Conservation (phyloP, 2,888 invertebrate species). For the Xestia sexstrigata region DNA sequence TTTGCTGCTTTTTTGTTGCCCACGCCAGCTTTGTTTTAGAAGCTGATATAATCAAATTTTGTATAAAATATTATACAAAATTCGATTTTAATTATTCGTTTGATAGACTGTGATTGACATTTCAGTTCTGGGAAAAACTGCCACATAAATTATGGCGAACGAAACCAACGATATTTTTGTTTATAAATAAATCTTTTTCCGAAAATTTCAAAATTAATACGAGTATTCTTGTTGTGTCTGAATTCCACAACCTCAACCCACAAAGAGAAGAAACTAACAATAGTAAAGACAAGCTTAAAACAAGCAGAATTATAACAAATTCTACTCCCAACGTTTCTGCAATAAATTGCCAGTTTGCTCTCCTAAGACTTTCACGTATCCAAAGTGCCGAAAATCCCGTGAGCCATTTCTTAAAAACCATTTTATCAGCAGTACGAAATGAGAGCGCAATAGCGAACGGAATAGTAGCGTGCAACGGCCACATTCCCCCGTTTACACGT, state of each 20-base stretch:
- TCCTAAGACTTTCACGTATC: conserved; percentile 50
- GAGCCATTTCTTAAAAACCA: conserved; percentile 56
- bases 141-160: neutral
- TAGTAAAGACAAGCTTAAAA: conserved; percentile 1
- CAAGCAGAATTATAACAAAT: conserved; percentile 21
- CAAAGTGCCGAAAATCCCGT: conserved; percentile 53
- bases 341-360: conserved; percentile 47
- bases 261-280: neutral
- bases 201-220: neutral
- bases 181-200: neutral
- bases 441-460: conserved; percentile 48
- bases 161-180: neutral
- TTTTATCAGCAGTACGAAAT: conserved; percentile 65
- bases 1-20: conserved; percentile 32
- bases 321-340: conserved; percentile 8
- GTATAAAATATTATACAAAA: neutral
- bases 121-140: neutral
- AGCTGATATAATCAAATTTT: too few species aligned
- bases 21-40: conserved; percentile 13
- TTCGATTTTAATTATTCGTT: neutral
- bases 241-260: neutral
- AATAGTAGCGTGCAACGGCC: conserved; percentile 60
- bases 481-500: conserved; percentile 65
- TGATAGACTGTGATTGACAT: neutral
- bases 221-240: neutral